phyloP scores from a whole-genome alignment of 2,888 invertebrate genomes.

The Hybos culiciformis region DNA sequence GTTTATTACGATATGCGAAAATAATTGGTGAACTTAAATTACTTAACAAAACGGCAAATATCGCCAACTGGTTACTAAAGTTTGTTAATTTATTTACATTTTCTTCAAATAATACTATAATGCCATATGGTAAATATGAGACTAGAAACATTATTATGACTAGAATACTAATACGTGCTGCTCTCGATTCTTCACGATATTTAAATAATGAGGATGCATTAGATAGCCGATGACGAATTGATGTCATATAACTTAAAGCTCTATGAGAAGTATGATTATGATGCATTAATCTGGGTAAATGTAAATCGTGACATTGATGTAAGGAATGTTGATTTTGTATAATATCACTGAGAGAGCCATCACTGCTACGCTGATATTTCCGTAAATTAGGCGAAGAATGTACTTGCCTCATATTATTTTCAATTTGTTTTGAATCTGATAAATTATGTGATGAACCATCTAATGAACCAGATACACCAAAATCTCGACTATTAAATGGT shows the following conservation, averaged over 20 bases:
- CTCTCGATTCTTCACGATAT: conserved; percentile 77
- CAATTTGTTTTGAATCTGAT: conserved; percentile 20
- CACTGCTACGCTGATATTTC: conserved; percentile 23
- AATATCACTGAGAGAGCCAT: conserved; percentile 18
- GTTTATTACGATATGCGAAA: conserved; percentile 36
- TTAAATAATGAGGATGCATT: conserved; percentile 73
- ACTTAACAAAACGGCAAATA: conserved; percentile 33
- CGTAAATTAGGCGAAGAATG: conserved; percentile 35
- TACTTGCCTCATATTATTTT: conserved; percentile 28
- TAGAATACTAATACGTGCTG: conserved; percentile 65
- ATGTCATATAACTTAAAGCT: conserved; percentile 45
- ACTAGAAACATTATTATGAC: conserved; percentile 37
- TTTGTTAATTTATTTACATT: conserved; percentile 15
- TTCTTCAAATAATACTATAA: conserved; percentile 31
- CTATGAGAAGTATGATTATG: conserved; percentile 33
- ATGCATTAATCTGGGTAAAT: conserved; percentile 29
- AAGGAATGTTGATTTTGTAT: conserved; percentile 11
- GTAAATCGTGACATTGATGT: conserved; percentile 16
- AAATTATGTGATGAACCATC: conserved; percentile 32
- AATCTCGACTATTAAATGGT: too few species aligned
- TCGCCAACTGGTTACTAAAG: conserved; percentile 25
- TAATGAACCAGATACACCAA: too few species aligned
- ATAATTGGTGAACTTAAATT: conserved; percentile 36
- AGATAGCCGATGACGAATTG: conserved; percentile 64
- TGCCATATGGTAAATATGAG: conserved; percentile 34